Conservation (phyloP, 2,888 invertebrate species). For the Hypena proboscidalis region DNA sequence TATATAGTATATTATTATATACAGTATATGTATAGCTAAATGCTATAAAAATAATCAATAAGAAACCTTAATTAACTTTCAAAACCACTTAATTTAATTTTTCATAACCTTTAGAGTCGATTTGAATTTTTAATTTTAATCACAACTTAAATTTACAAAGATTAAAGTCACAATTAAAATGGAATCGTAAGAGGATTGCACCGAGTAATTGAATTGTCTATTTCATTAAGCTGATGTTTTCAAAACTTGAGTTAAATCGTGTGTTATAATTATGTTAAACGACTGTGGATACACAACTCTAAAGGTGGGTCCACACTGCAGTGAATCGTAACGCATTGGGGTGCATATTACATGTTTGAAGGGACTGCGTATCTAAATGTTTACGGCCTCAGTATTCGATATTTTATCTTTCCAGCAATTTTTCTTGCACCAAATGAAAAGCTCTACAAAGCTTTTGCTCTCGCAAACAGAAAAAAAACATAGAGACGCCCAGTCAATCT, state of each 20-base stretch:
- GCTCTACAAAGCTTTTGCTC: conserved; percentile 55
- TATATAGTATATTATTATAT: no score
- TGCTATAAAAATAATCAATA: not conserved
- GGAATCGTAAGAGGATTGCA: conserved; percentile 10
- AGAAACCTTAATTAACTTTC: not conserved
- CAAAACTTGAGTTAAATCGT: conserved; percentile 67
- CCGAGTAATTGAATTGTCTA: conserved; percentile 40
- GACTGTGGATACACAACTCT: conserved; percentile 43
- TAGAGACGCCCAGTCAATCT: conserved; percentile 84
- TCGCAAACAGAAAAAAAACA: conserved; percentile 73
- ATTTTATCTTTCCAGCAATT: no score
- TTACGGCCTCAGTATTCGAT: no score
- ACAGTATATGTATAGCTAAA: no score
- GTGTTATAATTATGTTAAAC: conserved; percentile 66
- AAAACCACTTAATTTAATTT: not conserved
- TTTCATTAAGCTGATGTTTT: conserved; percentile 61
- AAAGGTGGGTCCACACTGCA: conserved; percentile 1
- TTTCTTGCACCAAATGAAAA: conserved; percentile 82
- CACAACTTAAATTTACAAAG: conserved; percentile 1
- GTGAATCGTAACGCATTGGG: no score
- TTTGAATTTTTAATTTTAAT: conserved; percentile 2
- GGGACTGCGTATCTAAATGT: no score
- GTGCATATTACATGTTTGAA: no score
- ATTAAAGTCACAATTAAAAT: conserved; percentile 6
- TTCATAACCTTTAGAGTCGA: not conserved